phyloP scores from a whole-genome alignment of 2,113 vertebrate species.

The Chinchilla lanigera region DNA sequence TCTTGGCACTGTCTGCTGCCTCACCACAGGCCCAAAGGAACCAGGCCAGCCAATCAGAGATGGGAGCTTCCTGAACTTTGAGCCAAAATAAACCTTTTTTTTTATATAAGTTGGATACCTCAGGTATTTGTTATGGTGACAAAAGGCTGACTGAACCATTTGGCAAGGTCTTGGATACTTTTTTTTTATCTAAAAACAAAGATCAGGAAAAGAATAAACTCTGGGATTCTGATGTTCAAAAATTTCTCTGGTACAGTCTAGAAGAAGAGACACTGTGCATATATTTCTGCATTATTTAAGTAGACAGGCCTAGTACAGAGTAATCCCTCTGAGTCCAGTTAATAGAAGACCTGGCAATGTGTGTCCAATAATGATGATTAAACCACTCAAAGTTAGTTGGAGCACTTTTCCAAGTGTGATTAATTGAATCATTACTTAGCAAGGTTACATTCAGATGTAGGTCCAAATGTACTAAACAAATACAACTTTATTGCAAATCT shows the following conservation, averaged over 20 bases:
- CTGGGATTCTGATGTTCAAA: background rate
- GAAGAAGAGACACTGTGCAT: background rate
- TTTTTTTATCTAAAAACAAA: background rate
- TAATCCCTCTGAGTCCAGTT: background rate
- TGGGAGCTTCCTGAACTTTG: background rate
- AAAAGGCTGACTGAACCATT: background rate
- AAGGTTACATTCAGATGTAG: background rate
- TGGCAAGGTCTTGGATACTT: background rate
- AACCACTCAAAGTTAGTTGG: background rate
- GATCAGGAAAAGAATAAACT: constrained; percentile 18
- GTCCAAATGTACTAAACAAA: background rate
- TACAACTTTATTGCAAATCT: background rate
- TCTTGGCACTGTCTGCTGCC: background rate
- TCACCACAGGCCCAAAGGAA: background rate
- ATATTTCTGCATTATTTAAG: background rate
- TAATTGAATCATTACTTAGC: background rate
- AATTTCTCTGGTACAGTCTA: background rate
- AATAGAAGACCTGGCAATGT: background rate
- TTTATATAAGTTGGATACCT: background rate
- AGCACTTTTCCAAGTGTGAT: background rate
- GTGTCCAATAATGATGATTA: background rate
- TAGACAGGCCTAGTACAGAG: fast-evolving
- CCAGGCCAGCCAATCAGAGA: background rate
- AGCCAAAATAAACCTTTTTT: background rate
- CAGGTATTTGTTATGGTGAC: background rate